Conservation (phyloP, 2,113 vertebrate species). For the Murina feae region DNA sequence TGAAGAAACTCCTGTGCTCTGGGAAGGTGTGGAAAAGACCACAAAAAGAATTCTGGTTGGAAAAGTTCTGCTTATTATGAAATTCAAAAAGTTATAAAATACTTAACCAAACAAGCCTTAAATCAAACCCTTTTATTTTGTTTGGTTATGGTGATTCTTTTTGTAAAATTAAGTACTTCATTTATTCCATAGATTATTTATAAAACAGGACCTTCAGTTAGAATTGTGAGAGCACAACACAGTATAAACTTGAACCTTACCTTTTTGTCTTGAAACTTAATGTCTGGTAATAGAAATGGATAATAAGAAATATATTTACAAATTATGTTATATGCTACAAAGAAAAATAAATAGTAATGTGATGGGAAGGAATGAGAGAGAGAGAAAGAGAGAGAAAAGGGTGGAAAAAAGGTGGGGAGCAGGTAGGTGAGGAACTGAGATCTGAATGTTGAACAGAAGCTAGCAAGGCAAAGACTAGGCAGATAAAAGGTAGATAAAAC, state of each 20-base stretch:
- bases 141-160: background rate
- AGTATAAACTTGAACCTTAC: background rate
- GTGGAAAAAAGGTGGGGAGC: background rate
- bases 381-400: background rate
- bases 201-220: background rate
- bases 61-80: background rate
- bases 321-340: background rate
- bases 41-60: background rate
- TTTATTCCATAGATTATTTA: background rate
- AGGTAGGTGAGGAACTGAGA: background rate
- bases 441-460: background rate
- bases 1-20: background rate
- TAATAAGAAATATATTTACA: background rate
- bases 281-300: background rate
- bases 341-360: background rate
- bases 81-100: background rate
- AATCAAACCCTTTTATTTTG: background rate
- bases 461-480: background rate
- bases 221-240: background rate
- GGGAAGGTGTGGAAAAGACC: background rate
- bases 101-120: background rate
- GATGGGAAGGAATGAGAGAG: background rate
- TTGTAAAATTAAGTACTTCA: background rate
- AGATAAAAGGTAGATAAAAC: background rate
- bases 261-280: constrained; percentile 4